Evolutionary conservation across 2,113 vertebrate species (phyloP).

Genomic region (Protobothrops mucrosquamatus): DNA sequence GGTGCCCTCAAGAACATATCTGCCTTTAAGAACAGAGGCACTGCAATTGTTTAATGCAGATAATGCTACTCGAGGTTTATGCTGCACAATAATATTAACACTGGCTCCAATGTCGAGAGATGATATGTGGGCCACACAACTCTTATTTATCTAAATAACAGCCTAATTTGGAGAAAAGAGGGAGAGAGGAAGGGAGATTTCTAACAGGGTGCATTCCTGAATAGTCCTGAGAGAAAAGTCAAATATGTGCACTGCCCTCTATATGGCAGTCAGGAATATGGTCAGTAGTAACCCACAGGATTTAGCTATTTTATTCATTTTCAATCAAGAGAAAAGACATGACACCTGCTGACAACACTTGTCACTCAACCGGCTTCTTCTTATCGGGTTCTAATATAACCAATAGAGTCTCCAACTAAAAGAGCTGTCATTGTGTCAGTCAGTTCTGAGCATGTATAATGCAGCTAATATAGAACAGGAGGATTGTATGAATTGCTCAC

Average conservation of each 20-base stretch:
- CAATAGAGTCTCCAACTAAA: background rate
- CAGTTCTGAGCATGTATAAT: background rate
- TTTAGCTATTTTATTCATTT: background rate
- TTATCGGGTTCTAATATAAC: background rate
- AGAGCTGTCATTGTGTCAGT: background rate
- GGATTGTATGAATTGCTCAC: background rate
- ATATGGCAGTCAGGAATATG: background rate
- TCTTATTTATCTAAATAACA: background rate
- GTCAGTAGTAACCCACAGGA: background rate
- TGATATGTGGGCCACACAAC: background rate
- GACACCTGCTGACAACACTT: background rate
- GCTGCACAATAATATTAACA: background rate
- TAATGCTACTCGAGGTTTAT: background rate
- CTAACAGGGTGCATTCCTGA: background rate
- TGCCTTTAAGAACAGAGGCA: background rate
- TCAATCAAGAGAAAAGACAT: background rate
- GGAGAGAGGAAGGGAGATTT: background rate
- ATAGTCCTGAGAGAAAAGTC: background rate
- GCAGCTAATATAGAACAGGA: background rate
- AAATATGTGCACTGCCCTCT: rapidly evolving
- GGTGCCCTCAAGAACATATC: background rate
- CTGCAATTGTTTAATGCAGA: background rate
- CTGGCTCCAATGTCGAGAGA: background rate
- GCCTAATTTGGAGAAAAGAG: background rate
- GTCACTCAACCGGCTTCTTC: background rate